These are phyloP conservation scores for Oncorhynchus keta DNA, from an alignment of 2,113 vertebrate genomes.

Conservation along the genomic window DNA sequence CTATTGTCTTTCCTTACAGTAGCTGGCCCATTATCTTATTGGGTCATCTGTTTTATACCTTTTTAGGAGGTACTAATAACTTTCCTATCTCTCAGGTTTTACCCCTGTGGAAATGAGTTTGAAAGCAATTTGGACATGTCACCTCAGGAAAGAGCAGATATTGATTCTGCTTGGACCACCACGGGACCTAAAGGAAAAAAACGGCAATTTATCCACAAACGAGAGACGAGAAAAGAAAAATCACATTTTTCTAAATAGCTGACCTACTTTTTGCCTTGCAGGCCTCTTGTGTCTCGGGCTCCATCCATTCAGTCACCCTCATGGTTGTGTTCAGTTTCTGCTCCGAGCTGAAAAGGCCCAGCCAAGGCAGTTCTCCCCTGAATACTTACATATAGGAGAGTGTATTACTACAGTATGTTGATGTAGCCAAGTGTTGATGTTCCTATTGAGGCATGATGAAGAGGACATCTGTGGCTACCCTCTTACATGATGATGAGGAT, in stretches of 20 bases:
- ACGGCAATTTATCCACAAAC: slow-evolving; percentile 72
- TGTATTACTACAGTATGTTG: no score
- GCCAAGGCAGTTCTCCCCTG: neutral
- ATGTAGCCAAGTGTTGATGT: neutral
- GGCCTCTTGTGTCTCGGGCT: slow-evolving; percentile 54
- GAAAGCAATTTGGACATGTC: slow-evolving; percentile 75
- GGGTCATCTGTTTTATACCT: slow-evolving; percentile 44
- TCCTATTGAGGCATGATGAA: neutral
- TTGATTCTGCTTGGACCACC: slow-evolving; percentile 72
- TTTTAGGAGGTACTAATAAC: slow-evolving; percentile 62
- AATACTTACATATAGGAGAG: slow-evolving; percentile 1
- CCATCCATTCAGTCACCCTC: slow-evolving; percentile 29
- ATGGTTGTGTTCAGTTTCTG: neutral
- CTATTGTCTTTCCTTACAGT: slow-evolving; percentile 38
- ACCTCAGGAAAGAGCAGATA: slow-evolving; percentile 66
- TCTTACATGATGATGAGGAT: no score
- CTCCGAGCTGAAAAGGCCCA: neutral
- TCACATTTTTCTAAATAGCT: slow-evolving; percentile 73
- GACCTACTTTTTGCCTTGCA: slow-evolving; percentile 69
- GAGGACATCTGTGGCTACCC: neutral
- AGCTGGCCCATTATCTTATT: slow-evolving; percentile 43
- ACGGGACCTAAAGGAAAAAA: slow-evolving; percentile 64
- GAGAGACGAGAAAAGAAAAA: slow-evolving; percentile 64
- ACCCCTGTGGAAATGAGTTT: slow-evolving; percentile 68
- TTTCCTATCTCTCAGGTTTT: slow-evolving; percentile 60